Conservation (phyloP, 2,888 invertebrate genomes). For the Dicranocentrus wangi region DNA sequence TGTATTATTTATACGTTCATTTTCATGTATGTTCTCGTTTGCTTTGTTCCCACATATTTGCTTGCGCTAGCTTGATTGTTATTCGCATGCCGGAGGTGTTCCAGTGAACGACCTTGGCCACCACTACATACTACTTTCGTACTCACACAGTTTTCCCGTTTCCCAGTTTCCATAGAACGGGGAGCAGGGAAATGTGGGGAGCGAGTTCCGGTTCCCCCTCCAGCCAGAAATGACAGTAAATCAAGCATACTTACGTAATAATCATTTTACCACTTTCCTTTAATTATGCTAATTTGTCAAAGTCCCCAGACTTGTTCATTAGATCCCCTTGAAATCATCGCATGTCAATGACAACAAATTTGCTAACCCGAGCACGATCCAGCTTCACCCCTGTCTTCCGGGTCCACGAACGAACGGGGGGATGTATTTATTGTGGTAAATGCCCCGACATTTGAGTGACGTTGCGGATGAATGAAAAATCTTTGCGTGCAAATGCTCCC, state of each 20-base stretch:
- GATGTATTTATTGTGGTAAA: constrained; percentile 3
- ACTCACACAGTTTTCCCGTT: no score
- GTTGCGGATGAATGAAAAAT: neutral
- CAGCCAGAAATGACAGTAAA: constrained; percentile 36
- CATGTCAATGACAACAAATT: constrained; percentile 16
- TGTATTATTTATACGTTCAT: neutral
- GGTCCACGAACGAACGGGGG: no score
- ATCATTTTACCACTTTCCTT: constrained; percentile 62
- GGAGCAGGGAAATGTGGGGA: no score
- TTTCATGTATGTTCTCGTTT: neutral
- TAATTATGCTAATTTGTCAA: constrained; percentile 65
- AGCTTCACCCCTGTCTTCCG: constrained; percentile 6
- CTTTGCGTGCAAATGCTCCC: no score
- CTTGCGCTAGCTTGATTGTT: no score
- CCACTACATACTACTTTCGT: no score
- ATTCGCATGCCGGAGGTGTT: no score
- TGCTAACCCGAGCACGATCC: constrained; percentile 50
- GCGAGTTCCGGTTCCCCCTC: constrained; percentile 7
- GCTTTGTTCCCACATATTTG: no score
- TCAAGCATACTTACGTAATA: constrained; percentile 53
- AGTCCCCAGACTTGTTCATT: constrained; percentile 52
- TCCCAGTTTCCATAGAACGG: no score
- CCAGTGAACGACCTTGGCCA: no score
- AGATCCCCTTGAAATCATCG: constrained; percentile 9
- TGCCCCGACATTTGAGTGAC: neutral